Evolutionary conservation across 2,797 vertebrate genomes (phyloP), one percentile per base, ranked within the genome.

Genomic region (Xiphorhynchus erythropygius): DNA sequence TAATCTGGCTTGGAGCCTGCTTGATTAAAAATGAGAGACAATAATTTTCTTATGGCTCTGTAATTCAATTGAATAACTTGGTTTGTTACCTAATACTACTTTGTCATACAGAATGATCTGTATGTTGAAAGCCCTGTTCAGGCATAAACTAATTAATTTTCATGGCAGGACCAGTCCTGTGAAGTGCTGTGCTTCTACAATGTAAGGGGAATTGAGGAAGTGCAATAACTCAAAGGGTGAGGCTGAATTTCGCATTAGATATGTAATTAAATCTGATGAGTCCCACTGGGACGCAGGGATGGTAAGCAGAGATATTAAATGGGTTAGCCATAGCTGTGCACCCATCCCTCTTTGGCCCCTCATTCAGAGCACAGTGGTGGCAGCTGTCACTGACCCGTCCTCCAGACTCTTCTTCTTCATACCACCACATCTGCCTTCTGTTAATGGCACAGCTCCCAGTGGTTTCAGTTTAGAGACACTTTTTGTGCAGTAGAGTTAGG

Each of bases 131-230:
- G 83, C 83, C 87, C 83, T 91, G 93, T 64, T 94, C 70, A 89
- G 91, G 75, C 90, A 93, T 94, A 96, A 96, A 90, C 89, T 93
- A 89, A 96, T 97, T 95, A 91, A 91, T 95, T 94, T 86, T 90
- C 91, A 74, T 90, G 89, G 91, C 90, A 94, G 70, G 53, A 84
- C 80, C 87, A 90, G 87, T 77, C 67, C 85, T 94, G 85, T 84
- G 95, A 94, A 92, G 69, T 85, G 46, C 84, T 81, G 75, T 93
- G 86, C 71, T 89, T 71, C 86, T 85, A 67, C 68, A 44, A 16
- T 0, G 3, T 62, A 85, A 62, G 90, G 87, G 76, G 75, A 95
- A 77, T 39, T 1, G 13, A 96, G 87, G 94, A 90, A 93, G 79
- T 41, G 53, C 69, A 87, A 87, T 81, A 95, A 94, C 83, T 95